phyloP scores from a whole-genome alignment of 2,113 vertebrate species.

The Balaenoptera acutorostrata region DNA sequence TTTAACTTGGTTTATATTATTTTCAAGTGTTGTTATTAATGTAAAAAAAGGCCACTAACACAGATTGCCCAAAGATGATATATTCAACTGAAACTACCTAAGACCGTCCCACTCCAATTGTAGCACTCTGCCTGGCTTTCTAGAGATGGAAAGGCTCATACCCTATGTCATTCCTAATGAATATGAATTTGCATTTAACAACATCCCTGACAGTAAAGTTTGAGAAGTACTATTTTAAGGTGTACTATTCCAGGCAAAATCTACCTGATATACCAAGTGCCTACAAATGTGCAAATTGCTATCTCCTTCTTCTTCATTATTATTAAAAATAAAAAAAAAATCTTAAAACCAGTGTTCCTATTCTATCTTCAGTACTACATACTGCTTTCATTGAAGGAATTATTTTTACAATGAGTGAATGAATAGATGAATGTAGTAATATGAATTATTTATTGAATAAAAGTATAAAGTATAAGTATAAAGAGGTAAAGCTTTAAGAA shows the following conservation, averaged over 20 bases:
- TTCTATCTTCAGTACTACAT: neutral
- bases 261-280: neutral
- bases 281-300: neutral
- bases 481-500: neutral
- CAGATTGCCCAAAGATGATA: neutral
- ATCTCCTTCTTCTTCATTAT: neutral
- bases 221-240: neutral
- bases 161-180: accelerated
- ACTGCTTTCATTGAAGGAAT: neutral
- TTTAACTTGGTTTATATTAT: neutral
- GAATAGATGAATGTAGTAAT: neutral
- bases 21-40: neutral
- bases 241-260: neutral
- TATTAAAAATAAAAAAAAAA: neutral
- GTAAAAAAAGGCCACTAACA: neutral
- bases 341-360: neutral
- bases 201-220: neutral
- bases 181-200: neutral
- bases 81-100: neutral
- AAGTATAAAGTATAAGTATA: neutral
- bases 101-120: neutral
- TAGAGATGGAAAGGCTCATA: neutral
- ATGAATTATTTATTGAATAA: neutral
- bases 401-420: neutral
- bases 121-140: neutral